Evolutionary conservation across 1,140 invertebrate genomes (phyloP).

Genomic region (Rhopalosiphum padi): DNA sequence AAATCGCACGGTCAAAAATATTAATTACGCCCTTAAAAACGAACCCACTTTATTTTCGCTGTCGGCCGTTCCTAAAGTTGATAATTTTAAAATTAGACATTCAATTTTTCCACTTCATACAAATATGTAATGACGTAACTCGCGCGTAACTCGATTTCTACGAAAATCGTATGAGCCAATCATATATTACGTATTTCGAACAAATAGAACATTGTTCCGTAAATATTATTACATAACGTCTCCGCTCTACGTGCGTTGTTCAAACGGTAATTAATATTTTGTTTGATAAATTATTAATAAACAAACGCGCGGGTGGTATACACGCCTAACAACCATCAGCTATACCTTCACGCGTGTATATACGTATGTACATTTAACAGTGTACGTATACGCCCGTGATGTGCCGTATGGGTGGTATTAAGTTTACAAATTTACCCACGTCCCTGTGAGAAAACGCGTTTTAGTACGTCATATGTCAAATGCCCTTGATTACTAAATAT

Average conservation of each 20-base stretch:
- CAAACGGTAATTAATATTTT: background rate
- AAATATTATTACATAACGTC: background rate
- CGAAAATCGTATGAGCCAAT: background rate
- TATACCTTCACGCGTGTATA: background rate
- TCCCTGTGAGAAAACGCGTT: background rate
- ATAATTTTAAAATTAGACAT: background rate
- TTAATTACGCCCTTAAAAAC: background rate
- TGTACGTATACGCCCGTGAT: background rate
- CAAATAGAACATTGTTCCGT: background rate
- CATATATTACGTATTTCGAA: too few species aligned
- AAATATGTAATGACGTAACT: background rate
- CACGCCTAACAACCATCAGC: background rate
- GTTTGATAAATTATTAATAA: constrained; percentile 6
- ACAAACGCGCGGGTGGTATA: background rate
- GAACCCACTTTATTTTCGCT: background rate
- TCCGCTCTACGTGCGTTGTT: background rate
- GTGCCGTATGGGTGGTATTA: background rate
- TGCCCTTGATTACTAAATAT: background rate
- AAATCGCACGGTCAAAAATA: background rate
- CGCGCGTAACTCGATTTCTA: background rate
- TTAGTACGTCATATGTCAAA: background rate
- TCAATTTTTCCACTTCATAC: background rate
- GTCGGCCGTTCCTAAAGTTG: background rate
- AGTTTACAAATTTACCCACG: background rate
- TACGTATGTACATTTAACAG: too few species aligned